Evolutionary conservation across 2,888 invertebrate genomes (phyloP).

Genomic region (Cephus spinipes): DNA sequence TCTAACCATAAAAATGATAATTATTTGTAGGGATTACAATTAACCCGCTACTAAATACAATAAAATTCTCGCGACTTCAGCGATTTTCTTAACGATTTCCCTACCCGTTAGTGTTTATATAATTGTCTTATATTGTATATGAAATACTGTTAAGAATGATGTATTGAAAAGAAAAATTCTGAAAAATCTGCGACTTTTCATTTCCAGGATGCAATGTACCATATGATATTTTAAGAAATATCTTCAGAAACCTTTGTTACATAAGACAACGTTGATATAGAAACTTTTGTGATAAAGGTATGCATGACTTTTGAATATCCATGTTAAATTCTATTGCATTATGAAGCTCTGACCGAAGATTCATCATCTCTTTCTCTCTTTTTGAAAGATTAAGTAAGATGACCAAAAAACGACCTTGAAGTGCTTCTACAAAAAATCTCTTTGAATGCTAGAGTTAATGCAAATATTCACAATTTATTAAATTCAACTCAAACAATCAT

Average conservation of each 20-base stretch:
- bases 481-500: neutral
- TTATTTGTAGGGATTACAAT: neutral
- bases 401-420: neutral
- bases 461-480: neutral
- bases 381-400: neutral
- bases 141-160: neutral
- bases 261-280: neutral
- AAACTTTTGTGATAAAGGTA: neutral
- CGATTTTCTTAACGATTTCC: neutral
- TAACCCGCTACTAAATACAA: neutral
- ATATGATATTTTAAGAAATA: neutral
- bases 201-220: neutral
- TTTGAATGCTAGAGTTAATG: neutral
- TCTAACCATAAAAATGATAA: neutral
- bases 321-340: neutral
- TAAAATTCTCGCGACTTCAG: neutral
- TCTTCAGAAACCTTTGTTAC: neutral
- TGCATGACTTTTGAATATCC: slow-evolving; percentile 5
- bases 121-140: slow-evolving; percentile 4
- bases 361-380: neutral
- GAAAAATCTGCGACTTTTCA: neutral
- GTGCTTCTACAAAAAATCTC: neutral
- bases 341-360: neutral
- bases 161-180: neutral
- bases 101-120: neutral